Evolutionary conservation across 2,797 vertebrate genomes (phyloP).

Genomic region (Calcarius lapponicus): DNA sequence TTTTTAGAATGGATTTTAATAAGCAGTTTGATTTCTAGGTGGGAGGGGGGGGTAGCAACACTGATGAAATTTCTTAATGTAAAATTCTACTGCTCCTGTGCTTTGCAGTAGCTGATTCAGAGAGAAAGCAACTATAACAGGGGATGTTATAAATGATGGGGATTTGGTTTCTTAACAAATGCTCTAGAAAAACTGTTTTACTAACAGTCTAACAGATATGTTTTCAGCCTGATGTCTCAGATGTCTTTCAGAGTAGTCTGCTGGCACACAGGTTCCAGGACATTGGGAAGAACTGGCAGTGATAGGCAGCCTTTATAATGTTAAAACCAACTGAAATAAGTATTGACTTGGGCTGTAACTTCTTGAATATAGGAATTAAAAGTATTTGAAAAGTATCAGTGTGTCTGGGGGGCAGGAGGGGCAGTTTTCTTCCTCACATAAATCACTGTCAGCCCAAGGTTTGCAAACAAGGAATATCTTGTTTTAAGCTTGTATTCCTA

Average conservation of each 20-base stretch:
- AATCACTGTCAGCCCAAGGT: neutral
- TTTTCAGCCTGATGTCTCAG: neutral
- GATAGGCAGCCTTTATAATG: neutral
- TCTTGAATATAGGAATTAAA: neutral
- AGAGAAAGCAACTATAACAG: neutral
- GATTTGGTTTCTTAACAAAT: neutral
- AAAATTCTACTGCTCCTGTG: neutral
- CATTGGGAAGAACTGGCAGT: neutral
- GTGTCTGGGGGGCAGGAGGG: neutral
- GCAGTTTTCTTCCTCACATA: neutral
- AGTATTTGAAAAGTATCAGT: neutral
- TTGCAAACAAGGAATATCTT: neutral
- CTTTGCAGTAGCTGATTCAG: neutral
- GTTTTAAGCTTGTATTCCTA: neutral
- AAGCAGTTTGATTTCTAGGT: neutral
- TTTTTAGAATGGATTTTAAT: neutral
- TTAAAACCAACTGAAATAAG: neutral
- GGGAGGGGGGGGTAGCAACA: neutral
- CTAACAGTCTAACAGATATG: neutral
- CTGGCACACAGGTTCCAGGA: neutral
- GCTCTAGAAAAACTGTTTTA: neutral
- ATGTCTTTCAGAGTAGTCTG: neutral
- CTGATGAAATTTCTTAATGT: neutral
- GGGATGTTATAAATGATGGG: accelerated
- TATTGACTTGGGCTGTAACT: neutral